Evolutionary conservation across 2,113 vertebrate species (phyloP), one percentile per base, ranked within the genome.

Genomic region (Baryphthengus martii): DNA sequence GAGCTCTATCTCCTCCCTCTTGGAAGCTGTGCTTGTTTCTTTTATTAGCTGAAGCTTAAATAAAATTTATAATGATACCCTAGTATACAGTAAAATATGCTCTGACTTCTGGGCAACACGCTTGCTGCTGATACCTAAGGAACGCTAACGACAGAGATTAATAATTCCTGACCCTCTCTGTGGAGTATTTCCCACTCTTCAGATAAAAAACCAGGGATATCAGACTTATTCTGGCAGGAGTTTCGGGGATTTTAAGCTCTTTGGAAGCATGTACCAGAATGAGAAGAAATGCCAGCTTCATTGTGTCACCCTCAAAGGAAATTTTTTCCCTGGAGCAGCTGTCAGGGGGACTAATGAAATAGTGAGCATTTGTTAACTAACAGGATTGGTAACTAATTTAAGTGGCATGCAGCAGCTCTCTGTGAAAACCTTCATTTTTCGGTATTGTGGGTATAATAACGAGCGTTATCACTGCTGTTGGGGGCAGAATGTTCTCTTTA

Each of bases 361-460:
- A 71, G 25, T 53, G 62, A 93, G 12, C n/a, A 63, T 93, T 96
- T 94, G 56, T 85, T 91, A 96, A 91, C 92, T 86, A 88, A 67
- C 31, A 63, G 55, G 31, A 59, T 2, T 85, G 44, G 72, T 44
- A 63, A 80, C 42, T 89, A n/a, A 85, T 95, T 81, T 88, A 49
- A 1, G 3, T 80, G 29, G 31, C 56, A 79, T 16, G 39, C 29
- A 89, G 74, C n/a, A 83, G 45, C 17, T 88, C 18, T 89, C 65
- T 45, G 21, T 40, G 20, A 86, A 77, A 95, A 83, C 33, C 20
- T 77, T 45, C 3, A 58, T 59, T 88, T 94, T 85, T 29, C 2
- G 0, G 6, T 55, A 21, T 7, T 79, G 33, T 73, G 17, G 13
- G 13, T 92, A 71, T 49, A 71, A 47, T 76, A 90, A 92, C 29